Base-by-base conservation (phyloP, 2,797 vertebrate species). In the Glyptemys insculpta region DNA sequence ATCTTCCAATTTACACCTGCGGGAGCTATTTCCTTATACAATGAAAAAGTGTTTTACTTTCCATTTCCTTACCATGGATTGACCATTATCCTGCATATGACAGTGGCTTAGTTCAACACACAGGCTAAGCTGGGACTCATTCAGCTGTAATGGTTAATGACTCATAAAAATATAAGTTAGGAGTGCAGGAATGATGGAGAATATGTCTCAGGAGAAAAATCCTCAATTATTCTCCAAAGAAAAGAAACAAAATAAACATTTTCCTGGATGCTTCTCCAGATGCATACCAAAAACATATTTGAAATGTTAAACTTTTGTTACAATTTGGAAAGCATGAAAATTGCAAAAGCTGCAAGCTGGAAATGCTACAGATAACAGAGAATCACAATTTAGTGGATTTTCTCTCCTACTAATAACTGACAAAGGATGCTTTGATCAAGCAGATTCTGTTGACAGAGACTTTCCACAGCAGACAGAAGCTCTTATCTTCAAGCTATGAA, bases 391-490 rank as follows among this genome's bases (percentile, higher is more conserved):
- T 97, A 96, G 93, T 96, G 91, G 92, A 97, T 96, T 98, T 98
- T 97, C 90, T 95, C 86, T 97, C 86, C 91, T 96, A 93, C 97
- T 97, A 98, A 98, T 97, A 98, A 97, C 94, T 97, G 97, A 97
- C 95, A 98, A 97, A 94, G 94, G 97, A 84, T 72, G 96, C 97
- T 98, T 98, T 98, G 97, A 98, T 98, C 95, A 98, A 97, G 65
- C 95, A 96, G 93, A 97, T 98, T 97, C 92, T 97, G 94, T 96
- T 98, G 97, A 98, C 96, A 96, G 95, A 96, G 92, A 93, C 90
- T 97, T 97, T 97, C 96, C 95, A 78, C 74, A 97, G 94, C 96
- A 98, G 96, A 98, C 95, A 96, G 96, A 97, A 98, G 81, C 93
- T 97, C 96, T 98, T 98, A 98, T 98, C 97, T 97, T 95, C 91